Conservation (phyloP, 2,113 vertebrate species). For the Eulemur rufifrons region DNA sequence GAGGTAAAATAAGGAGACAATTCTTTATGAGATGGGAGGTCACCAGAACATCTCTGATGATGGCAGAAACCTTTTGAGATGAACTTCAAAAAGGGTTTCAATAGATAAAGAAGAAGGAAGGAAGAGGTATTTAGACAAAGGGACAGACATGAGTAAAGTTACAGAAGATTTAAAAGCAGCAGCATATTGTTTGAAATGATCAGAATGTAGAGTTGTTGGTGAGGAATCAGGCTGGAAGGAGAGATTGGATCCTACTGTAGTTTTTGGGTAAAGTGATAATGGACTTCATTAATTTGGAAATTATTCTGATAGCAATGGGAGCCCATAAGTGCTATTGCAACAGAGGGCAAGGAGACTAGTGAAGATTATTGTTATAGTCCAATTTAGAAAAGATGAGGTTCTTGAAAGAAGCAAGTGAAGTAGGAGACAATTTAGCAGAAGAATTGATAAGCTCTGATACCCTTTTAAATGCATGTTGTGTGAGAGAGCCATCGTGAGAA, state of each 20-base stretch:
- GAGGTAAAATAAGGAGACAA: neutral
- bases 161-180: neutral
- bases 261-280: neutral
- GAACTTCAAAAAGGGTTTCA: neutral
- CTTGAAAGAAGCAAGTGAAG: neutral
- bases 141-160: neutral
- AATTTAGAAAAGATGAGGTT: neutral
- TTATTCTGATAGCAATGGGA: neutral
- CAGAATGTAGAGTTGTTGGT: neutral
- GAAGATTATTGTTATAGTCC: neutral
- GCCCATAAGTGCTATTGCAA: neutral
- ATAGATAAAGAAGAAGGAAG: neutral
- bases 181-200: neutral
- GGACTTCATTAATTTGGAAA: neutral
- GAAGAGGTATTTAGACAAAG: neutral
- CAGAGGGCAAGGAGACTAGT: neutral
- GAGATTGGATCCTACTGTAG: neutral
- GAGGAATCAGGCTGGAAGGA: neutral
- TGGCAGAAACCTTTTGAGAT: neutral
- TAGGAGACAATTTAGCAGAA: neutral
- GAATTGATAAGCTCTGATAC: neutral
- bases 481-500: neutral
- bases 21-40: neutral
- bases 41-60: neutral
- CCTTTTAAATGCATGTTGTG: neutral